These are phyloP conservation scores for Ceratitis capitata DNA, from an alignment of 1,140 invertebrate species.

Conservation along the genomic window DNA sequence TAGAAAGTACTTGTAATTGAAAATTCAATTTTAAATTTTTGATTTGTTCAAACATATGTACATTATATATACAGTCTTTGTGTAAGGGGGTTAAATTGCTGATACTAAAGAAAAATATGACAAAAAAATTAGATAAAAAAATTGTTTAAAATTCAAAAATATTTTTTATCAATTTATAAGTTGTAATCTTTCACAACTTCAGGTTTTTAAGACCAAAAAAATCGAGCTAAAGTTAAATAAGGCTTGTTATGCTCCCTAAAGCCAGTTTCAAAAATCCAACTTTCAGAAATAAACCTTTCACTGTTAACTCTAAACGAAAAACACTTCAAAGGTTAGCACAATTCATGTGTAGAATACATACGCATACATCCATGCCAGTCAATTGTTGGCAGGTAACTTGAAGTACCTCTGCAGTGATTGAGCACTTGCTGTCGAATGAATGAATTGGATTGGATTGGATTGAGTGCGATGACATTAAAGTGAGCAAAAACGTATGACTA, in stretches of 20 bases:
- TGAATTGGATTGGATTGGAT: background rate
- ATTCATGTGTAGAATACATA: background rate
- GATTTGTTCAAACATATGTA: conserved; percentile 25
- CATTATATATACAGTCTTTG: too few relatives aligned
- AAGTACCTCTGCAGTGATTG: background rate
- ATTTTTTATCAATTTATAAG: too few relatives aligned
- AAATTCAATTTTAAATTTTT: conserved; percentile 16
- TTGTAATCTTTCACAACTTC: too few relatives aligned
- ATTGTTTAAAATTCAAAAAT: too few relatives aligned
- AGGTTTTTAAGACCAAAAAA: too few relatives aligned
- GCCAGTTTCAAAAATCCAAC: background rate
- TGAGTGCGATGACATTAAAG: conserved; percentile 3
- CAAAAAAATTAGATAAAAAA: too few relatives aligned
- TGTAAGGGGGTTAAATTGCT: background rate
- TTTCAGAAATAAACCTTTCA: background rate
- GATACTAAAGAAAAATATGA: background rate
- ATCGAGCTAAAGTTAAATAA: background rate
- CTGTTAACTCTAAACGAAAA: background rate
- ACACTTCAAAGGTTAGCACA: background rate
- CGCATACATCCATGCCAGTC: background rate
- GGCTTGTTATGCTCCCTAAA: too few relatives aligned
- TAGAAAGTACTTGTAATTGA: background rate
- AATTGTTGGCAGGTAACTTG: background rate
- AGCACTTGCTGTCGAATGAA: conserved; percentile 2
- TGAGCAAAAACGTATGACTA: background rate